A percentile compares a stretch with the other conserved stretches of the same genome.
phyloP scores from a whole-genome alignment of 1,140 invertebrate species.

The Calliphora vicina region DNA sequence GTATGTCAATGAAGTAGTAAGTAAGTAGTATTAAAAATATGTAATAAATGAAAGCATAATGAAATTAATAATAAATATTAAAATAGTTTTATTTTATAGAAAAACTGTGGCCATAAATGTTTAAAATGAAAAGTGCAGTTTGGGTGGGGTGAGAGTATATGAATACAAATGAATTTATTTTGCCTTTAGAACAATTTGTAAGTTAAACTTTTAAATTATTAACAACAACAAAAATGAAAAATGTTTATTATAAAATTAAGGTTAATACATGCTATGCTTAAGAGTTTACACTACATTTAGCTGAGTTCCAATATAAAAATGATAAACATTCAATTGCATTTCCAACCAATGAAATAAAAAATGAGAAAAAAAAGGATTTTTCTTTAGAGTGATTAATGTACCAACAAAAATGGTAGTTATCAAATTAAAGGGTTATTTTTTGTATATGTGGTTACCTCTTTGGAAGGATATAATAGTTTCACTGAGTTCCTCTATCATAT shows the following conservation, averaged over 20 bases:
- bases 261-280: constrained; percentile 5
- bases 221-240: constrained; percentile 5
- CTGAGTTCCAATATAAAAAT: neutral
- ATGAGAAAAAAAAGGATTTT: neutral
- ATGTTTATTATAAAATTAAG: constrained; percentile 6
- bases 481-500: constrained; percentile 97
- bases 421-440: neutral
- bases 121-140: neutral
- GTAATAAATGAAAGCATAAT: neutral
- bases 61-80: neutral
- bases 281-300: neutral
- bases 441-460: constrained; percentile 78
- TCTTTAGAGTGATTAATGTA: neutral
- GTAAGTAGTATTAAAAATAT: too few relatives aligned
- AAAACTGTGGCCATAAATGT: too few relatives aligned
- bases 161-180: neutral
- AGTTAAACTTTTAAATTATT: neutral
- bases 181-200: neutral
- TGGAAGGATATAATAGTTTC: constrained; percentile 98
- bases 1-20: too few relatives aligned
- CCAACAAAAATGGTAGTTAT: neutral
- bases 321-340: neutral
- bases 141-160: neutral
- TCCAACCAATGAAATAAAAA: neutral
- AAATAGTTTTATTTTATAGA: neutral